These are phyloP conservation scores for Sebastes matsubarae DNA, from an alignment of 2,797 vertebrate genomes.

Conservation along the genomic window DNA sequence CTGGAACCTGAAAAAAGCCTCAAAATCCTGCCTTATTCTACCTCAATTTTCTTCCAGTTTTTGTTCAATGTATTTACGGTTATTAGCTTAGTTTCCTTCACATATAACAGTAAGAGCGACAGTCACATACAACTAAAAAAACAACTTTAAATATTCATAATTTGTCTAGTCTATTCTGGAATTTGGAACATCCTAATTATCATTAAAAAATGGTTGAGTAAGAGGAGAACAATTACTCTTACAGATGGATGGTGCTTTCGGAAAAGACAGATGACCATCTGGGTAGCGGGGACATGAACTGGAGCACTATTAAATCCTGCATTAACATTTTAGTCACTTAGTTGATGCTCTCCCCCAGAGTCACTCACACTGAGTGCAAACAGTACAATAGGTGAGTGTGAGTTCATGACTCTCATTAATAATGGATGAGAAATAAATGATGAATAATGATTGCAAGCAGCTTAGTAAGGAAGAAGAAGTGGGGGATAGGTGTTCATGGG, in stretches of 20 bases:
- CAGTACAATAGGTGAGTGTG: conserved; percentile 56
- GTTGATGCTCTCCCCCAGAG: conserved; percentile 32
- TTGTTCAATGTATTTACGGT: background rate
- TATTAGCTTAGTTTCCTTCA: background rate
- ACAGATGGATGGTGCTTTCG: background rate
- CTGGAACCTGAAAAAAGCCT: background rate
- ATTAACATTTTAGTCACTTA: conserved; percentile 67
- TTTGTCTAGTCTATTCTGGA: background rate
- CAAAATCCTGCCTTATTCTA: background rate
- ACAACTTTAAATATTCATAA: background rate
- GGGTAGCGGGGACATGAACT: conserved; percentile 26
- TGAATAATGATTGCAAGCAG: conserved; percentile 57
- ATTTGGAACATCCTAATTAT: background rate
- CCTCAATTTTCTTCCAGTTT: background rate
- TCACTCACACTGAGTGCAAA: conserved; percentile 53
- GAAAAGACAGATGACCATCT: conserved; percentile 24
- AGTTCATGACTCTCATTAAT: conserved; percentile 64
- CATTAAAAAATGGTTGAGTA: background rate
- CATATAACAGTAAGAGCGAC: background rate
- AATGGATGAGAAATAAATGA: conserved; percentile 64
- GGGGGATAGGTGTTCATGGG: conserved; percentile 22
- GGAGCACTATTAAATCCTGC: conserved; percentile 36
- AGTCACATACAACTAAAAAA: background rate
- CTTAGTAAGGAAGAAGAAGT: conserved; percentile 29
- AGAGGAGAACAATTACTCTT: background rate